A percentile compares a stretch with the other conserved stretches of the same genome.
Conservation (phyloP, 2,113 vertebrate species). For the human (Homo sapiens) region DNA sequence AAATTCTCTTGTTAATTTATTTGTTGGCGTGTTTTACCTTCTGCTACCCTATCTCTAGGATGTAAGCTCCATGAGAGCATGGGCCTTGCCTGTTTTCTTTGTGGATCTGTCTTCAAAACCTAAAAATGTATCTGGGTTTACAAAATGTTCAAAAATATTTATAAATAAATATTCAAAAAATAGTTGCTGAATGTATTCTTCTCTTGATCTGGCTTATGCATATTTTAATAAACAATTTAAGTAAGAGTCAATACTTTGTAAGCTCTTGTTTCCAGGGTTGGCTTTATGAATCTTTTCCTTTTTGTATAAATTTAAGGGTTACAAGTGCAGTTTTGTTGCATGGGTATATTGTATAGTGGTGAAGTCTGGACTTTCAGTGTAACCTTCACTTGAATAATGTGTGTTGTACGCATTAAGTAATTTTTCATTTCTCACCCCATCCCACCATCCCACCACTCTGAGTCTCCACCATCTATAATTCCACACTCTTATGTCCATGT, state of each 20-base stretch:
- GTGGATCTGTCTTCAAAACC: not conserved
- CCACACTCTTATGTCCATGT: too few species aligned
- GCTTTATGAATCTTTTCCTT: not conserved
- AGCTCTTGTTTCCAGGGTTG: not conserved
- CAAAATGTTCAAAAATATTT: not conserved
- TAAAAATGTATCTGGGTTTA: not conserved
- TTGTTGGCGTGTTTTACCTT: not conserved
- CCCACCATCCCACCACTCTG: too few species aligned
- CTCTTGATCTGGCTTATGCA: not conserved
- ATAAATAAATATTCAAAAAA: not conserved
- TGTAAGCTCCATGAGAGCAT: not conserved
- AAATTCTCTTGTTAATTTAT: not conserved
- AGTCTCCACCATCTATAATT: too few species aligned
- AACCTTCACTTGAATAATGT: too few species aligned
- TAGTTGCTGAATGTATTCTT: not conserved
- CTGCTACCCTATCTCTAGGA: not conserved
- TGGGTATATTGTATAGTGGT: too few species aligned
- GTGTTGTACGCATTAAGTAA: too few species aligned
- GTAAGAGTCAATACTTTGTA: not conserved
- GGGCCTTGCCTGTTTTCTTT: not conserved
- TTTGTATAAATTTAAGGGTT: too few species aligned
- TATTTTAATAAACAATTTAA: slow-evolving; percentile 9
- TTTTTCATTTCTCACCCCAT: too few species aligned
- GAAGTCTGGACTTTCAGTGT: too few species aligned
- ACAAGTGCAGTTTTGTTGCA: too few species aligned